phyloP scores from a whole-genome alignment of 2,113 vertebrate species.

The Crocuta crocuta region DNA sequence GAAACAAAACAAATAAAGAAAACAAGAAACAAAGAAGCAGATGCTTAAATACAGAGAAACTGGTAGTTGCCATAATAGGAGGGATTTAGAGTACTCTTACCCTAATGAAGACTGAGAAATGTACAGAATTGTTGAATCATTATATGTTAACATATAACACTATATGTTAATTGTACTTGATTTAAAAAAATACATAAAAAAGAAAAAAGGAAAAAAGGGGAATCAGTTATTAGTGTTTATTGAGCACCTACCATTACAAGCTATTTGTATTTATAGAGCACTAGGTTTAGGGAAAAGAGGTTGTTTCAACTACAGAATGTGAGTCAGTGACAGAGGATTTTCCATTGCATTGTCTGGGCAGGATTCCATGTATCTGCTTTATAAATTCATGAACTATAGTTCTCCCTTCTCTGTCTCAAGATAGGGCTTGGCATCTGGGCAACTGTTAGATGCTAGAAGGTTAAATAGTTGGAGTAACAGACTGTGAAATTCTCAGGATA shows the following conservation, averaged over 20 bases:
- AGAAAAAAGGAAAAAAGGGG: not conserved
- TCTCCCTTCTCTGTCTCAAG: slow-evolving; percentile 8
- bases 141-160: not conserved
- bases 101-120: not conserved
- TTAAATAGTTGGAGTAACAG: not conserved
- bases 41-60: not conserved
- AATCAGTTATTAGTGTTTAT: not conserved
- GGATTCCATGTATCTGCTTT: slow-evolving; percentile 28
- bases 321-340: slow-evolving; percentile 1
- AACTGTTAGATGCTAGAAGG: not conserved
- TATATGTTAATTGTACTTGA: not conserved
- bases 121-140: not conserved
- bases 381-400: slow-evolving; percentile 1
- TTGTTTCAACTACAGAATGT: slow-evolving; percentile 27
- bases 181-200: not conserved
- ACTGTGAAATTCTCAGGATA: not conserved
- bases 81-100: not conserved
- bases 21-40: not conserved
- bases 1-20: not conserved
- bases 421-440: not conserved
- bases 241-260: not conserved
- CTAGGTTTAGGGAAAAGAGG: not conserved
- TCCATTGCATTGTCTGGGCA: not conserved
- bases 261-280: not conserved
- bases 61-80: not conserved